Conservation (phyloP, 2,888 invertebrate genomes). For the Drosophila percnosoma region DNA sequence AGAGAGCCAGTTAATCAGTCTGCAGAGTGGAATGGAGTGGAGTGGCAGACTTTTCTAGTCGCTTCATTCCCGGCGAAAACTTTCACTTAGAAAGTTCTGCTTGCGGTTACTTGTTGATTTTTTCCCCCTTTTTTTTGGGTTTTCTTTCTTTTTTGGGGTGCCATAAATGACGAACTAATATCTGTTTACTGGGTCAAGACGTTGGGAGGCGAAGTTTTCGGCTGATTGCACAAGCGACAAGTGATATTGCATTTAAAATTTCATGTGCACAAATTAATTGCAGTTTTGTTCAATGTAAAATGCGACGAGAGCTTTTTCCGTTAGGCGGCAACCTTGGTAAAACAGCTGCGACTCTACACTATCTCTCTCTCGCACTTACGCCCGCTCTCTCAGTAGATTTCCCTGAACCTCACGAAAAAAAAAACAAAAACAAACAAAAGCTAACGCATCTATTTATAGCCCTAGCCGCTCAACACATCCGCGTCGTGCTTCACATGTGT, state of each 20-base stretch:
- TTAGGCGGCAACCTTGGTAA: slow-evolving; percentile 71
- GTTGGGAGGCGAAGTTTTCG: slow-evolving; percentile 44
- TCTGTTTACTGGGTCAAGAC: slow-evolving; percentile 66
- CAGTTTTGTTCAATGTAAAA: slow-evolving; percentile 63
- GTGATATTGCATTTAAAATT: slow-evolving; percentile 13
- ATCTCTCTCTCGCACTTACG: neutral
- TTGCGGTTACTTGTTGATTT: slow-evolving; percentile 70
- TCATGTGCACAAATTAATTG: slow-evolving; percentile 56
- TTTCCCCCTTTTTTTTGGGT: slow-evolving; percentile 38
- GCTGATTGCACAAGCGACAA: slow-evolving; percentile 31
- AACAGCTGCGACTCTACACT: slow-evolving; percentile 59
- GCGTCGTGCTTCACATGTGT: slow-evolving; percentile 49
- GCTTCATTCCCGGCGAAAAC: slow-evolving; percentile 71
- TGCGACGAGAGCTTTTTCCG: slow-evolving; percentile 67
- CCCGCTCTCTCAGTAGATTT: slow-evolving; percentile 71
- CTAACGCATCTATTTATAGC: slow-evolving; percentile 78
- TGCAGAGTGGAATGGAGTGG: slow-evolving; percentile 9
- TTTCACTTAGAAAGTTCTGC: slow-evolving; percentile 85
- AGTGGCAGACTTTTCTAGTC: slow-evolving; percentile 75
- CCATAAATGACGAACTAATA: slow-evolving; percentile 57
- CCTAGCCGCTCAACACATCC: slow-evolving; percentile 55
- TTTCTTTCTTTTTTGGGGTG: slow-evolving; percentile 45
- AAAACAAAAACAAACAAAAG: slow-evolving; percentile 42
- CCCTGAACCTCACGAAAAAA: slow-evolving; percentile 82
- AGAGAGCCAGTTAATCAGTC: slow-evolving; percentile 37